Conservation (phyloP, 2,888 invertebrate species). For the Agrenia bidenticulata region DNA sequence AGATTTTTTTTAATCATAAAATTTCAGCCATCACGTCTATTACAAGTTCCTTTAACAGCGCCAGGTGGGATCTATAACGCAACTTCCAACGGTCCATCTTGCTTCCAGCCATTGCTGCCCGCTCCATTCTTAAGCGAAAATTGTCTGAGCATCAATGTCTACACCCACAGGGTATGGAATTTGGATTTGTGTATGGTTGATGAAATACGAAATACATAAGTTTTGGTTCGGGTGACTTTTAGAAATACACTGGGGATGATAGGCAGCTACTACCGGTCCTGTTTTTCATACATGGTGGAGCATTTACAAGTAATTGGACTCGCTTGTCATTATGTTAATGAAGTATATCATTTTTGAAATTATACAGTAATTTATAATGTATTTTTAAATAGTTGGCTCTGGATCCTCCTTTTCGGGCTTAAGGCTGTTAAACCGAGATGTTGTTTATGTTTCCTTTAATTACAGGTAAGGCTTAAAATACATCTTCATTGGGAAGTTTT, state of each 20-base stretch:
- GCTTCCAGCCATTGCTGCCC: constrained; percentile 22
- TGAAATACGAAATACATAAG: constrained; percentile 9
- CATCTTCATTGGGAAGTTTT: not conserved
- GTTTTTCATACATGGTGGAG: constrained; percentile 50
- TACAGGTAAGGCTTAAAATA: constrained; percentile 33
- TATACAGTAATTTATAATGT: too few relatives aligned
- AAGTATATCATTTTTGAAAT: too few relatives aligned
- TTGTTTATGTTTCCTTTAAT: constrained; percentile 50
- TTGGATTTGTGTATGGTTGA: too few relatives aligned
- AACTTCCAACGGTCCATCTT: constrained; percentile 11
- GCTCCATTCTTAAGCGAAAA: constrained; percentile 23
- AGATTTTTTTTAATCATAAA: too few relatives aligned
- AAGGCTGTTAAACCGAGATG: constrained; percentile 44
- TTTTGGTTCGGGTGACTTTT: not conserved
- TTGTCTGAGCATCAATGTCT: constrained; percentile 29
- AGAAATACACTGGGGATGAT: constrained; percentile 26
- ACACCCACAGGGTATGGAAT: constrained; percentile 36
- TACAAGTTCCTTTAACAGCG: constrained; percentile 11
- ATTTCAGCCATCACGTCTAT: constrained; percentile 33
- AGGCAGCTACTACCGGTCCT: constrained; percentile 45
- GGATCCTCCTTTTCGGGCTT: constrained; percentile 34
- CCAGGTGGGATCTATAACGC: constrained; percentile 24
- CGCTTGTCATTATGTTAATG: too few relatives aligned
- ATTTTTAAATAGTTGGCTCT: constrained; percentile 30
- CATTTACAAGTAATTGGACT: constrained; percentile 2